phyloP scores from a whole-genome alignment of 2,797 vertebrate species.

The Danio albolineatus region DNA sequence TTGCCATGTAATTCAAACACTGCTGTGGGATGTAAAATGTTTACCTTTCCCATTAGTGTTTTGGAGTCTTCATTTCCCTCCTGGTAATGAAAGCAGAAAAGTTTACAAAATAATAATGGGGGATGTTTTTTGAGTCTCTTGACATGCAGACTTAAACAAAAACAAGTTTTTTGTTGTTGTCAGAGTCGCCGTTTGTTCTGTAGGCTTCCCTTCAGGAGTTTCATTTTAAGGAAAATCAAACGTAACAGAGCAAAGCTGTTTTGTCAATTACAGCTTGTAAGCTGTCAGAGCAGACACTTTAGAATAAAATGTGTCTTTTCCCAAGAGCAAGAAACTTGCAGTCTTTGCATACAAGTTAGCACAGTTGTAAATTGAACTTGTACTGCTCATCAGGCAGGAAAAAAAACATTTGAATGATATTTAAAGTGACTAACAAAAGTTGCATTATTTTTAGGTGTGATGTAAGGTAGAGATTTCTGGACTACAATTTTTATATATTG shows the following conservation, averaged over 20 bases:
- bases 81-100: slow-evolving; percentile 21
- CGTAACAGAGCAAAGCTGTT: slow-evolving; percentile 22
- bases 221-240: slow-evolving; percentile 31
- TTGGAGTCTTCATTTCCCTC: slow-evolving; percentile 24
- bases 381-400: background rate
- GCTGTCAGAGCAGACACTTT: slow-evolving; percentile 28
- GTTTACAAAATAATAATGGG: background rate
- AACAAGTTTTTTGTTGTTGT: background rate
- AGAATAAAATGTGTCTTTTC: slow-evolving; percentile 22
- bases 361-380: background rate
- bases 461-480: background rate
- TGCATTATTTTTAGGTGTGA: background rate
- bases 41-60: slow-evolving; percentile 25
- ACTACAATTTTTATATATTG: background rate
- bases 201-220: slow-evolving; percentile 26
- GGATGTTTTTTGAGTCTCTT: background rate
- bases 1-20: background rate
- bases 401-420: background rate
- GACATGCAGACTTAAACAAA: slow-evolving; percentile 28
- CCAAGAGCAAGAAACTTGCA: slow-evolving; percentile 10
- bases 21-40: slow-evolving; percentile 27
- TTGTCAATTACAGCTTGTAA: slow-evolving; percentile 38
- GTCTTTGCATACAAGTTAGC: background rate
- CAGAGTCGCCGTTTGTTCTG: background rate
- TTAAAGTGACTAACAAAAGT: background rate